A percentile compares a stretch with the other conserved stretches of the same genome.
Evolutionary conservation across 2,888 invertebrate genomes (phyloP).

Genomic region (Heteropelma amictum): DNA sequence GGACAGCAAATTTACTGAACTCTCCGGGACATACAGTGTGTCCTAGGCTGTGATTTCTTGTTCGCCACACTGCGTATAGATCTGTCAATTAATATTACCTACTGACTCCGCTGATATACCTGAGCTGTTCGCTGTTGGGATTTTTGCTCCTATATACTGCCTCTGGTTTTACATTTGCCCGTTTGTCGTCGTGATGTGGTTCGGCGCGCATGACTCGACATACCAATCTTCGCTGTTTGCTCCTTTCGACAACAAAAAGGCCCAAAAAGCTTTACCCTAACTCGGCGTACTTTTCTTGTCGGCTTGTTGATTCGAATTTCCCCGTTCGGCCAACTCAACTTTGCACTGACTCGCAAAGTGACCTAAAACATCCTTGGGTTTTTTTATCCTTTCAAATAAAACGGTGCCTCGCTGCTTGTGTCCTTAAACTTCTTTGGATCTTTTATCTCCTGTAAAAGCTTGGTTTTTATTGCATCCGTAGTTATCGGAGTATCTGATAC

Average conservation of each 20-base stretch:
- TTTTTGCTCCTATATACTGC: neutral
- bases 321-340: neutral
- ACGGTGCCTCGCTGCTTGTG: neutral
- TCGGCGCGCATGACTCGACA: slow-evolving; percentile 2
- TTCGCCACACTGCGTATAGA: too few species aligned
- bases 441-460: slow-evolving; percentile 58
- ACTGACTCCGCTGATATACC: neutral
- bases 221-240: neutral
- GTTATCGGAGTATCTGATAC: slow-evolving; percentile 63
- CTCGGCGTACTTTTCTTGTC: neutral
- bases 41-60: too few species aligned
- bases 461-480: slow-evolving; percentile 64
- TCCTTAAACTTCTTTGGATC: neutral
- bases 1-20: too few species aligned
- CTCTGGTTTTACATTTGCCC: neutral
- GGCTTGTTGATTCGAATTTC: neutral
- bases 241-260: neutral
- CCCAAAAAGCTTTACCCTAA: slow-evolving; percentile 5
- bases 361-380: slow-evolving; percentile 4
- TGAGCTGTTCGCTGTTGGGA: neutral
- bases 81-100: neutral
- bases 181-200: slow-evolving; percentile 1
- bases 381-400: neutral
- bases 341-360: slow-evolving; percentile 9
- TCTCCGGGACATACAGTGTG: too few species aligned